Evolutionary conservation across 2,888 invertebrate species (phyloP), one percentile per base, ranked within the genome.

Genomic region (Drosophila paracracens): DNA sequence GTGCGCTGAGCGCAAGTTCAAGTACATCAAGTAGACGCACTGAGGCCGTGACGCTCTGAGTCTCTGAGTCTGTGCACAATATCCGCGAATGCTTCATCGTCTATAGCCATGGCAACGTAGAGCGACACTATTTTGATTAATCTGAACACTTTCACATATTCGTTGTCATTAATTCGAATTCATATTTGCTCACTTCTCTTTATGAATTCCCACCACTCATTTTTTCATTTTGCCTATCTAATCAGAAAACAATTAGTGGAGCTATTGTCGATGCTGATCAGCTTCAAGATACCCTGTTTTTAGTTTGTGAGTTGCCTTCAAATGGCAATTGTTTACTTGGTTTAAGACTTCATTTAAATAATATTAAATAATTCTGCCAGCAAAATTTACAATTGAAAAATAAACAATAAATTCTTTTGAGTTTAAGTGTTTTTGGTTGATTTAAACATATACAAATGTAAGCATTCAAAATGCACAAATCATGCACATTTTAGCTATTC

Each of bases 21-120:
- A 78, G 78, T 77, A 79, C 64, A 79, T 78, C 78, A 75, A 75
- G 78, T 78, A 78, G 72, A 78, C 78, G 78, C 78, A 75, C 56
- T 68, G 25, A 75, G 78, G 78, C 68, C 78, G 27, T 5, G 27
- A 27, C 16, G 58, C 71, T 29, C 8, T 27, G 16, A 38, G 31
- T 25, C 21, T 16, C 8, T 8, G 4, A 8, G 25, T 58, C 60
- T 35, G 18, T 27, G 7, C 27, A 27, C 70, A 67, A 74, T 65
- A 74, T 74, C 78, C 78, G 74, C 64, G 40, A 70, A 53, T 60
- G 76, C 25, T 21, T 13, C 13, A 11, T 10, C 16, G 43, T 56
- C 52, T 6, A n/a, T 54, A 38, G 58, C 25, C 48, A 63, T 38
- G 48, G 48, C 56, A 65, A 60, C 10, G 31, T 38, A 10, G n/a